These are phyloP conservation scores for Dynastes grantii DNA, from an alignment of 2,888 invertebrate species.

Conservation along the genomic window DNA sequence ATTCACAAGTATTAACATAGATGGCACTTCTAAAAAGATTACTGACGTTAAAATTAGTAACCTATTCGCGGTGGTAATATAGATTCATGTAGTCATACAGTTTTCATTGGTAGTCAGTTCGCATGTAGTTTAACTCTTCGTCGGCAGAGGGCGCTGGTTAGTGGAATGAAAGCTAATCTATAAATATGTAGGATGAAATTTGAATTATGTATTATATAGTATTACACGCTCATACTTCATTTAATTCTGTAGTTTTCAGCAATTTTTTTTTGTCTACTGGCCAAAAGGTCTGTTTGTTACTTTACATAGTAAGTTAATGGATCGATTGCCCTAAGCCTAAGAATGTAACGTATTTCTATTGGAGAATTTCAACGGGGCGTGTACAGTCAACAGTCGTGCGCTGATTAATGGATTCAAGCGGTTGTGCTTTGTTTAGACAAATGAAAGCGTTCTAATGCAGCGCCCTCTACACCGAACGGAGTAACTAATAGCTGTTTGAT, in stretches of 20 bases:
- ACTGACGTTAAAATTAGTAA: neutral
- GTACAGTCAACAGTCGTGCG: slow-evolving; percentile 58
- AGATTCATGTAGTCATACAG: slow-evolving; percentile 15
- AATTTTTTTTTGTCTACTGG: too few relatives aligned
- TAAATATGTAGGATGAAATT: too few relatives aligned
- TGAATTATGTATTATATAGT: too few relatives aligned
- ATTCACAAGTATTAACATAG: neutral
- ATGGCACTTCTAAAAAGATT: neutral
- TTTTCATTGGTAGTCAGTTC: neutral
- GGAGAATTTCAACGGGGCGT: slow-evolving; percentile 56
- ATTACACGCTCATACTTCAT: too few relatives aligned
- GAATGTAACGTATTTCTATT: slow-evolving; percentile 56
- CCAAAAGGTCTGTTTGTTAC: neutral
- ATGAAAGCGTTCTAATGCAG: slow-evolving; percentile 58
- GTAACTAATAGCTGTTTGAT: slow-evolving; percentile 59
- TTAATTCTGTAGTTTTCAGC: too few relatives aligned
- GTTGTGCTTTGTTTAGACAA: slow-evolving; percentile 60
- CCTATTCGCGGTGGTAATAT: neutral
- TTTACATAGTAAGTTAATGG: slow-evolving; percentile 47
- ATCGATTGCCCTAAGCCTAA: slow-evolving; percentile 56
- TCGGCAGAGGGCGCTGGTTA: slow-evolving; percentile 14
- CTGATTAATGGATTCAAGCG: slow-evolving; percentile 61
- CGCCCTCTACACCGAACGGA: slow-evolving; percentile 51
- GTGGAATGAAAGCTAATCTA: neutral
- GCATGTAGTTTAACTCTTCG: slow-evolving; percentile 5